Evolutionary conservation across 2,113 vertebrate genomes (phyloP).

Genomic region (Xenopus borealis): DNA sequence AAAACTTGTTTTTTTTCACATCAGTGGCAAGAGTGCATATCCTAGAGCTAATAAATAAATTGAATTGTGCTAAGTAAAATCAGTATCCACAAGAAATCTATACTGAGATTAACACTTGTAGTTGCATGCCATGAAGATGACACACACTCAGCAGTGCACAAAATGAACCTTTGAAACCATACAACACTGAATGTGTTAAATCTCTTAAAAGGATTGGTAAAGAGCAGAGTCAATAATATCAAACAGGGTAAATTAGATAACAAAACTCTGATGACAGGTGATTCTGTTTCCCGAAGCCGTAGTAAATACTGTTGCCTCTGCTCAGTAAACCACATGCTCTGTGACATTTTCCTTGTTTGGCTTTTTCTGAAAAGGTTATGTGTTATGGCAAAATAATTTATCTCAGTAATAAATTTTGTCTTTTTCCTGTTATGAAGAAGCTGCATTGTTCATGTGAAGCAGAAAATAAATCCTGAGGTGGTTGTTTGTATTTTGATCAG

Average conservation of each 20-base stretch:
- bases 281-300: slow-evolving; percentile 28
- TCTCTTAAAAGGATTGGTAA: slow-evolving; percentile 27
- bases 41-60: slow-evolving; percentile 35
- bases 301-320: slow-evolving; percentile 31
- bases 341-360: slow-evolving; percentile 38
- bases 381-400: slow-evolving; percentile 17
- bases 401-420: slow-evolving; percentile 38
- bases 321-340: slow-evolving; percentile 17
- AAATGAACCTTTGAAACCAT: background rate
- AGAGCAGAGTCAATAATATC: slow-evolving; percentile 40
- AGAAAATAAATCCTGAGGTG: slow-evolving; percentile 11
- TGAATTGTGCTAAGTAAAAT: slow-evolving; percentile 32
- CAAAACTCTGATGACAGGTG: slow-evolving; percentile 37
- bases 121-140: background rate
- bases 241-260: slow-evolving; percentile 41
- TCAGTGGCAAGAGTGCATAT: slow-evolving; percentile 17
- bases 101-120: slow-evolving; percentile 21
- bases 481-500: slow-evolving; percentile 16
- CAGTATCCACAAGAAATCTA: slow-evolving; percentile 22
- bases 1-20: slow-evolving; percentile 12
- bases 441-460: slow-evolving; percentile 19
- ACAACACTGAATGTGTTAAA: slow-evolving; percentile 18
- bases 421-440: slow-evolving; percentile 39
- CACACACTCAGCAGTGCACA: background rate
- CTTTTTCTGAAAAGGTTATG: slow-evolving; percentile 44